A percentile compares a stretch with the other conserved stretches of the same genome.
phyloP scores from a whole-genome alignment of 2,113 vertebrate species.

The Heloderma charlesbogerti region DNA sequence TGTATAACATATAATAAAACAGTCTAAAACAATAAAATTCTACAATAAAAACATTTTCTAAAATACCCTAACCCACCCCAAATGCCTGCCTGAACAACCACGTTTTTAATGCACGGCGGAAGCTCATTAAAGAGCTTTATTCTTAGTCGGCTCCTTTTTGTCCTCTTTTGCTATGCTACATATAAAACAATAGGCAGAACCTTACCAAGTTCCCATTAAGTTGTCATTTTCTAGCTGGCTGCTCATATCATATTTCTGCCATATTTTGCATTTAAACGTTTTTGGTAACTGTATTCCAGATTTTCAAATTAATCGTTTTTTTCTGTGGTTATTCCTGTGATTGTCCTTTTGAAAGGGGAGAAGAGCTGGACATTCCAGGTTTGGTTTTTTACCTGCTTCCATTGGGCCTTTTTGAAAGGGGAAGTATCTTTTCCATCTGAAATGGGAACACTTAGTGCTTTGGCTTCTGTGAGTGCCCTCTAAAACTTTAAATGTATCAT shows the following conservation, averaged over 20 bases:
- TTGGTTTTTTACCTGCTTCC: constrained; percentile 40
- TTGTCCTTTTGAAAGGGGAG: constrained; percentile 52
- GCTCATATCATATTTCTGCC: constrained; percentile 48
- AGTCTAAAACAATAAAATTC: no score
- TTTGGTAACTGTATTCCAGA: constrained; percentile 58
- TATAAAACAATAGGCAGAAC: constrained; percentile 40
- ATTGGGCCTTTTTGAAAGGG: constrained; percentile 44
- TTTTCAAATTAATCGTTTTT: constrained; percentile 67
- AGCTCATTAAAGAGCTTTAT: no score
- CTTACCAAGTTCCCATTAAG: constrained; percentile 46
- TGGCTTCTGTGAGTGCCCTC: constrained; percentile 53
- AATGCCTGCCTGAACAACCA: no score
- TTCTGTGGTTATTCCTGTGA: constrained; percentile 62
- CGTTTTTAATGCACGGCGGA: no score
- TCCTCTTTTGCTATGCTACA: constrained; percentile 13
- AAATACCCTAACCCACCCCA: no score
- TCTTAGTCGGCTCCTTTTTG: not conserved
- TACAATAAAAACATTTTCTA: no score
- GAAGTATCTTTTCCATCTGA: constrained; percentile 29
- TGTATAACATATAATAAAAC: no score
- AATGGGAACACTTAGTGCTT: constrained; percentile 47
- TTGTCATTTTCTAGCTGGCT: constrained; percentile 59
- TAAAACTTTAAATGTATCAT: constrained; percentile 68
- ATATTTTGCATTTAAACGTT: constrained; percentile 54
- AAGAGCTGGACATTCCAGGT: constrained; percentile 33